Evolutionary conservation across 2,113 vertebrate species (phyloP).

Genomic region (Butorides virescens): DNA sequence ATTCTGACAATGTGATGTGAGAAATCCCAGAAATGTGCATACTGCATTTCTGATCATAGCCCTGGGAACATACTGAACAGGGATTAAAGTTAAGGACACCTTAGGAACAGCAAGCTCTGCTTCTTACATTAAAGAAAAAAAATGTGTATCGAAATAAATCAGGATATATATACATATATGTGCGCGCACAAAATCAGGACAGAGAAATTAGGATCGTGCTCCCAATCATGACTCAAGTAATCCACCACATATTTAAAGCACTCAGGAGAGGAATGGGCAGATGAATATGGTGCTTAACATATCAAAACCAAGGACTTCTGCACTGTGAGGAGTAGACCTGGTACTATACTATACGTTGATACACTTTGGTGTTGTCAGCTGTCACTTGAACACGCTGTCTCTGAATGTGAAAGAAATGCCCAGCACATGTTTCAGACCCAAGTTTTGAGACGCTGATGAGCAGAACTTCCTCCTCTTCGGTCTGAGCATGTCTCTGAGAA

Average conservation of each 20-base stretch:
- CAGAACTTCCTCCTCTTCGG: neutral
- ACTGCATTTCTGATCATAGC: neutral
- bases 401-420: neutral
- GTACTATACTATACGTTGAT: neutral
- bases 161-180: too few species aligned
- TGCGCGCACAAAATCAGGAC: neutral
- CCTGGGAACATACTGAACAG: neutral
- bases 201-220: neutral
- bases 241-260: neutral
- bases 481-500: neutral
- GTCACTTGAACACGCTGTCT: neutral
- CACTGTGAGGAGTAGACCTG: neutral
- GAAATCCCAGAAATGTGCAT: neutral
- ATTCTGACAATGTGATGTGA: neutral
- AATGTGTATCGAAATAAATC: neutral
- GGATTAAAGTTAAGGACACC: neutral
- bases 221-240: neutral
- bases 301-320: neutral
- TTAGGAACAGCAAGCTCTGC: neutral
- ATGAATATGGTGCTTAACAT: neutral
- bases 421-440: neutral
- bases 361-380: neutral
- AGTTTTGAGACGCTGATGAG: neutral
- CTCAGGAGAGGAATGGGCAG: neutral
- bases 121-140: neutral